phyloP scores from a whole-genome alignment of 2,888 invertebrate genomes.

The Diarsia mendica region DNA sequence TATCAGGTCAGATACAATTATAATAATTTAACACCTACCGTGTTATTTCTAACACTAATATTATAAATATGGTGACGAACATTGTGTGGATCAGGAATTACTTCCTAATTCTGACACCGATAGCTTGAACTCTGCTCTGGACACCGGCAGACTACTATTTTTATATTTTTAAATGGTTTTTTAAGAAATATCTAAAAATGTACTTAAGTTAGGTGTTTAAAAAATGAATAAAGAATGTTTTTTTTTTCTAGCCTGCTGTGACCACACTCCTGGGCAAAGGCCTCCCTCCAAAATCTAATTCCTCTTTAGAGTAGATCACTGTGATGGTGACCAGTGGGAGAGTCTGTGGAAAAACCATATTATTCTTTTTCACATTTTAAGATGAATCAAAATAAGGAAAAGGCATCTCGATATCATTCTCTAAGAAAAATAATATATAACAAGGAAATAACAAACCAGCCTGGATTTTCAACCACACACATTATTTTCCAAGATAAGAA shows the following conservation, averaged over 20 bases:
- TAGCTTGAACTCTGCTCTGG: too few species aligned
- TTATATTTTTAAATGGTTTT: too few species aligned
- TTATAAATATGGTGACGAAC: too few species aligned
- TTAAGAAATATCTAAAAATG: too few species aligned
- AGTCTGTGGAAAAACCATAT: not conserved
- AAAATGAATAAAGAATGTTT: too few species aligned
- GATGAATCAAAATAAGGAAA: slow-evolving; percentile 15
- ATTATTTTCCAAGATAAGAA: slow-evolving; percentile 4
- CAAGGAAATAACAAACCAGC: slow-evolving; percentile 8
- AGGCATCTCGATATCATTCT: not conserved
- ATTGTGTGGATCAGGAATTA: too few species aligned
- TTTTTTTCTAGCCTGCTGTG: too few species aligned
- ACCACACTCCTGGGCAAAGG: too few species aligned
- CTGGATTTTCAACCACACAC: slow-evolving; percentile 17
- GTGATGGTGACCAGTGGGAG: not conserved
- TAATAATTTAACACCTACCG: not conserved
- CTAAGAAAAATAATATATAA: slow-evolving; percentile 7
- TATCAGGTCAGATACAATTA: not conserved
- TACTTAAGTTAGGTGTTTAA: too few species aligned
- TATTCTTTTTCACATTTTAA: not conserved
- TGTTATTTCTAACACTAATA: too few species aligned
- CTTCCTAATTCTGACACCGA: too few species aligned
- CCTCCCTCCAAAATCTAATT: not conserved
- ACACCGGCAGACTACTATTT: too few species aligned
- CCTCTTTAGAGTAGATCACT: not conserved